A percentile compares a stretch with the other conserved stretches of the same genome.
phyloP scores from a whole-genome alignment of 2,888 invertebrate species.

The Parnassius apollo region DNA sequence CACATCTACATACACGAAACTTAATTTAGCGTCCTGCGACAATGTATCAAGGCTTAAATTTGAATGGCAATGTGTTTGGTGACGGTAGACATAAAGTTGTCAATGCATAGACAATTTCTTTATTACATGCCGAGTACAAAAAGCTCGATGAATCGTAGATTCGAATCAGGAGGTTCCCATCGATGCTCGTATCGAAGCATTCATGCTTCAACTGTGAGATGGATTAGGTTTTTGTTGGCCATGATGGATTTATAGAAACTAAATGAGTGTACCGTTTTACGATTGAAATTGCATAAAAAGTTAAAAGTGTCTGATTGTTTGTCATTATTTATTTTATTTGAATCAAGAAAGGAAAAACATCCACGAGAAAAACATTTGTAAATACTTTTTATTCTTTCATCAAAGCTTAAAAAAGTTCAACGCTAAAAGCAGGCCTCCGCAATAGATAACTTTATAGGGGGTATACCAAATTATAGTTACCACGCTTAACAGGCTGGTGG shows the following conservation, averaged over 20 bases:
- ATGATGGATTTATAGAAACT: conserved; percentile 44
- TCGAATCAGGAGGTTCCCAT: conserved; percentile 62
- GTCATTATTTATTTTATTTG: conserved; percentile 8
- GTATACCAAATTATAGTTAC: too few relatives aligned
- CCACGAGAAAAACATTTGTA: too few relatives aligned
- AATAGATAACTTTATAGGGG: too few relatives aligned
- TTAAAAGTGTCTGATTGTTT: conserved; percentile 14
- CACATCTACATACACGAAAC: neutral
- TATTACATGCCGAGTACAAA: conserved; percentile 58
- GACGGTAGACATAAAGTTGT: conserved; percentile 35
- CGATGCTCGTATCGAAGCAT: conserved; percentile 44
- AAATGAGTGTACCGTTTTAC: conserved; percentile 30
- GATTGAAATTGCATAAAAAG: conserved; percentile 23
- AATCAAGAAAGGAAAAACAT: neutral
- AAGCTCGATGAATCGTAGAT: conserved; percentile 62
- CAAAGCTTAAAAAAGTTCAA: too few relatives aligned
- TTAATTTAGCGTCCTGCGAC: neutral
- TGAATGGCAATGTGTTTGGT: neutral
- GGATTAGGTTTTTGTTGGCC: conserved; percentile 68
- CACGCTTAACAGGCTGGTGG: too few relatives aligned
- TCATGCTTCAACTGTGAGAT: conserved; percentile 51
- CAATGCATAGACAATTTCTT: conserved; percentile 50
- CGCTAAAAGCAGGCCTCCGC: too few relatives aligned
- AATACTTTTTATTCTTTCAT: too few relatives aligned
- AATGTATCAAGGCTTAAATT: conserved; percentile 2